These are phyloP conservation scores for Hypotaenidia okinawae DNA, from an alignment of 2,797 vertebrate species.

Conservation along the genomic window DNA sequence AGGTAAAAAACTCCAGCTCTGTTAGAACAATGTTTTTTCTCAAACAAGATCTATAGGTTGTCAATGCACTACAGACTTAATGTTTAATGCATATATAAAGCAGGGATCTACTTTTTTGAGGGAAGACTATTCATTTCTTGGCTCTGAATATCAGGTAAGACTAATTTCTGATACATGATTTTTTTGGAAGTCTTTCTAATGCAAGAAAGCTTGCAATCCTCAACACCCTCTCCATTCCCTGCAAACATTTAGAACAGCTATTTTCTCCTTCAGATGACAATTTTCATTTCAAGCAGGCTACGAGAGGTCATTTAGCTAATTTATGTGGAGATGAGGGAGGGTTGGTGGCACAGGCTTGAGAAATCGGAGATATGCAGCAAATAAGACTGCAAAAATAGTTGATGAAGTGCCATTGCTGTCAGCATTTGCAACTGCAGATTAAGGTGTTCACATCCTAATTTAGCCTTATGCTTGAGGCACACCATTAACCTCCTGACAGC, in stretches of 20 bases:
- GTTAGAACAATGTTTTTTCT: background rate
- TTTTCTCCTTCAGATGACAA: constrained; percentile 46
- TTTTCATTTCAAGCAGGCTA: constrained; percentile 55
- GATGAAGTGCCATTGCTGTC: constrained; percentile 53
- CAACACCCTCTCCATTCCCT: background rate
- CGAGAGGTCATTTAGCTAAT: constrained; percentile 63
- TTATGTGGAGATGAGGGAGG: constrained; percentile 53
- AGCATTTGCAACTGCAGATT: constrained; percentile 63
- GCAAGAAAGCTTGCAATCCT: constrained; percentile 4
- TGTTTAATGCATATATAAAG: background rate
- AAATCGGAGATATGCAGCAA: background rate
- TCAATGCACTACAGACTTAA: background rate
- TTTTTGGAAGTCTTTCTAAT: constrained; percentile 3
- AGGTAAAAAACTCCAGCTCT: constrained; percentile 14
- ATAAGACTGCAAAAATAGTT: constrained; percentile 48
- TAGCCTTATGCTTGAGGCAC: constrained; percentile 54
- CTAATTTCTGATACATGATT: constrained; percentile 38
- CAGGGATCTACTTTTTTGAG: background rate
- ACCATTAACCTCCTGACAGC: constrained; percentile 71
- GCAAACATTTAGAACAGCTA: constrained; percentile 30
- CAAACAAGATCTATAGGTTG: background rate
- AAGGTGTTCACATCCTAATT: constrained; percentile 65
- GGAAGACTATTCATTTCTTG: constrained; percentile 6
- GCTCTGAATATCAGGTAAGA: background rate
- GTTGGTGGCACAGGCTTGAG: background rate